Conservation (phyloP, 2,797 vertebrate genomes). For the Phataginus tetradactyla region DNA sequence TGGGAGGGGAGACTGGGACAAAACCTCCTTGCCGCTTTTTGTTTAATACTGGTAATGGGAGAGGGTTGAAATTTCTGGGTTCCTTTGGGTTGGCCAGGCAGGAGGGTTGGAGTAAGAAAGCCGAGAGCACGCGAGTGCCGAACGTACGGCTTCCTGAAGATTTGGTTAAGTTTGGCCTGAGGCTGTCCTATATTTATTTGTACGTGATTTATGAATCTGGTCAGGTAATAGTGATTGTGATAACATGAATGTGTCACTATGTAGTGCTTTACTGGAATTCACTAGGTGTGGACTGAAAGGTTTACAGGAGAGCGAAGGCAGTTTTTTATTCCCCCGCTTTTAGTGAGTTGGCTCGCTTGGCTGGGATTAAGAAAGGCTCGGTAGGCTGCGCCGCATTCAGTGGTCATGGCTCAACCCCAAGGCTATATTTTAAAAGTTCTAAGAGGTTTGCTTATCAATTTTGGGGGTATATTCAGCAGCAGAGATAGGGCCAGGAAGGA, state of each 20-base stretch:
- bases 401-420: not conserved
- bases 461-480: not conserved
- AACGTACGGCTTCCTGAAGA: constrained; percentile 9
- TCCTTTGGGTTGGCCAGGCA: not conserved
- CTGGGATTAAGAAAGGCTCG: not conserved
- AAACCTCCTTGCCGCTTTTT: not conserved
- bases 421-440: not conserved
- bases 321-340: not conserved
- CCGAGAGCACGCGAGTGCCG: not conserved
- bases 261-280: not conserved
- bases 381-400: not conserved
- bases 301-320: constrained; percentile 29
- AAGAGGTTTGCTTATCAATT: constrained; percentile 4
- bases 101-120: not conserved
- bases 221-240: not conserved
- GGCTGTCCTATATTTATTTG: not conserved
- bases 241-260: not conserved
- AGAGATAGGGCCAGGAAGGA: not conserved
- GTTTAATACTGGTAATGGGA: not conserved
- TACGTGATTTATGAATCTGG: not conserved
- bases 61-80: constrained; percentile 15
- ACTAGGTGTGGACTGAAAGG: not conserved
- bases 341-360: constrained; percentile 25
- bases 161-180: not conserved
- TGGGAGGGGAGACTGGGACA: not conserved